Evolutionary conservation across 1,140 invertebrate species (phyloP).

Genomic region (Panagrolaimus sp.): DNA sequence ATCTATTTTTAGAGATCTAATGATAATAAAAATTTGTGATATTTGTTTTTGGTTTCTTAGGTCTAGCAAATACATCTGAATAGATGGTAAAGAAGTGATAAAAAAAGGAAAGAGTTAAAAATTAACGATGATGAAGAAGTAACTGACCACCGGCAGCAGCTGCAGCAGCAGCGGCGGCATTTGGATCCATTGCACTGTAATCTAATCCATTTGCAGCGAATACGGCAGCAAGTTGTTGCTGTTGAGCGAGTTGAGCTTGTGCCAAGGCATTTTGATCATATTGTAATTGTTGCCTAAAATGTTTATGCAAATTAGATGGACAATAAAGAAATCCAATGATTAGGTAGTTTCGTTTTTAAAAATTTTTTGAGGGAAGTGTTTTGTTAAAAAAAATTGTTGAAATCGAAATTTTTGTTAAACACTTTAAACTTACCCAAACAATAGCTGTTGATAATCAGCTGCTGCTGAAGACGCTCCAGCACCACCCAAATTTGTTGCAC

Average conservation of each 20-base stretch:
- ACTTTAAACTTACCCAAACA: neutral
- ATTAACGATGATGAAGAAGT: constrained; percentile 12
- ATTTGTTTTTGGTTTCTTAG: too few species aligned
- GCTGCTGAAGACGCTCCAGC: neutral
- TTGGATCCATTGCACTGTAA: neutral
- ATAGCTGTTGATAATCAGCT: constrained; percentile 5
- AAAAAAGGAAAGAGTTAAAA: too few species aligned
- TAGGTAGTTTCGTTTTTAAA: too few species aligned
- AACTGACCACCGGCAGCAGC: constrained; percentile 9
- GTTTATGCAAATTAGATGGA: neutral
- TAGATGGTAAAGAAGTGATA: too few species aligned
- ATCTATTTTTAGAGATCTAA: too few species aligned
- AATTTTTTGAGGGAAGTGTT: too few species aligned
- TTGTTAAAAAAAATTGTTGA: too few species aligned
- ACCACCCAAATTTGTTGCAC: neutral
- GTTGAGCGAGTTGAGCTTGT: neutral
- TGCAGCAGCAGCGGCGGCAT: constrained; percentile 2
- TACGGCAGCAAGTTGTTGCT: constrained; percentile 9
- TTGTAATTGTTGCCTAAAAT: neutral
- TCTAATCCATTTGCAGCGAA: neutral
- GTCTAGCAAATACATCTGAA: too few species aligned
- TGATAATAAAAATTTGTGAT: too few species aligned
- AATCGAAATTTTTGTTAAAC: too few species aligned
- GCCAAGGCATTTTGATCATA: constrained; percentile 1
- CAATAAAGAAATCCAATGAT: too few species aligned